Evolutionary conservation across 2,888 invertebrate species (phyloP).

Genomic region (Papilio protenor): DNA sequence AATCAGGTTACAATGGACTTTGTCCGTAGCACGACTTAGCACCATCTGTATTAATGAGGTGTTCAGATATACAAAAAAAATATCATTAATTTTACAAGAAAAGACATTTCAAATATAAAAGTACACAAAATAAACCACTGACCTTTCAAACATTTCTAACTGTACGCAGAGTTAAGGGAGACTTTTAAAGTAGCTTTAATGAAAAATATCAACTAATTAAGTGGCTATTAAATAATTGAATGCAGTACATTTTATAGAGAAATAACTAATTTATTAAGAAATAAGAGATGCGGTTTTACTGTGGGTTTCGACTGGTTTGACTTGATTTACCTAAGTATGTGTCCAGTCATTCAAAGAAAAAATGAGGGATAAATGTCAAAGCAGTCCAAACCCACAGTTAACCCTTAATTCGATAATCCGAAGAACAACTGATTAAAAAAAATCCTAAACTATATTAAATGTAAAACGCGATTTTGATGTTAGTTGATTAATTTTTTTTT

Average conservation of each 20-base stretch:
- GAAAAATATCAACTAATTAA: neutral
- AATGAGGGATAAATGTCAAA: neutral
- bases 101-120: neutral
- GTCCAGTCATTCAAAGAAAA: neutral
- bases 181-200: neutral
- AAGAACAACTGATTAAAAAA: no score
- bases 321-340: neutral
- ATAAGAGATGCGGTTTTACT: conserved; percentile 23
- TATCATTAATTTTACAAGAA: conserved; percentile 9
- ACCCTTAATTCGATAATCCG: neutral
- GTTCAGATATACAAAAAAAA: conserved; percentile 49
- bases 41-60: conserved; percentile 68
- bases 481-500: no score
- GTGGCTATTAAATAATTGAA: neutral
- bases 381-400: neutral
- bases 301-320: conserved; percentile 31
- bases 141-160: conserved; percentile 52
- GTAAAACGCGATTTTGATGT: no score
- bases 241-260: conserved; percentile 3
- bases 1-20: conserved; percentile 75
- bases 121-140: conserved; percentile 49
- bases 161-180: neutral
- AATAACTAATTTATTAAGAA: conserved; percentile 36
- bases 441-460: no score
- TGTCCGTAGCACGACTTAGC: conserved; percentile 81